Percentiles rank a stretch among this genome's conserved stretches.
Conservation (phyloP, 2,113 vertebrate genomes). For the Mastomys coucha region DNA sequence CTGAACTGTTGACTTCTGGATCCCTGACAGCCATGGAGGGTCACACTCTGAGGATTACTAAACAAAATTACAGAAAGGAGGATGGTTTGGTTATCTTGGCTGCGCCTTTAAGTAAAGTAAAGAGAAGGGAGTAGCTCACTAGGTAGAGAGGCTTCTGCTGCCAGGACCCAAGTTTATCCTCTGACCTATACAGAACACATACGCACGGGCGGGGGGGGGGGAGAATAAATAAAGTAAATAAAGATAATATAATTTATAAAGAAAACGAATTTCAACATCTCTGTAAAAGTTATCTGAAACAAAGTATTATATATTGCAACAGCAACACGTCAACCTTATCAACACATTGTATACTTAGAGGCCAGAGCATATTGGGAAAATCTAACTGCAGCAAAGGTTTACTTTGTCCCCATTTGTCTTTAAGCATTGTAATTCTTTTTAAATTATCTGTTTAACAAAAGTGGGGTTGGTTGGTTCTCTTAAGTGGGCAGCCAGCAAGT, state of each 20-base stretch:
- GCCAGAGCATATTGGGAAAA: neutral
- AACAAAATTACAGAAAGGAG: neutral
- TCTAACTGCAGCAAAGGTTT: neutral
- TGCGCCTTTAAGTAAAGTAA: neutral
- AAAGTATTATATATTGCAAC: neutral
- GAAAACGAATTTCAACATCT: neutral
- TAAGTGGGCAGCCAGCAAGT: fast-evolving
- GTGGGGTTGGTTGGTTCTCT: fast-evolving
- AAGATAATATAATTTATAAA: neutral
- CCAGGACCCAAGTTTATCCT: neutral
- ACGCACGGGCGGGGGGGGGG: neutral
- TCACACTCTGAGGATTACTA: neutral
- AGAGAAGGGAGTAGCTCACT: neutral
- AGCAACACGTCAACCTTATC: neutral
- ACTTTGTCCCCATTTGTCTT: neutral
- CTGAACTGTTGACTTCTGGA: neutral
- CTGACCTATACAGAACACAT: neutral
- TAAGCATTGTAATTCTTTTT: neutral
- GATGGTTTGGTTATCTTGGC: too few species aligned
- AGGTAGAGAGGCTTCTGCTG: neutral
- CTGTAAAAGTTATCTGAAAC: neutral
- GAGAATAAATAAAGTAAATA: neutral
- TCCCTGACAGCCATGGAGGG: neutral
- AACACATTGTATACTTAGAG: neutral
- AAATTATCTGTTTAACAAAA: neutral